A percentile compares a stretch with the other conserved stretches of the same genome.
Conservation (phyloP, 2,888 invertebrate genomes). For the Pyrrhia umbra region DNA sequence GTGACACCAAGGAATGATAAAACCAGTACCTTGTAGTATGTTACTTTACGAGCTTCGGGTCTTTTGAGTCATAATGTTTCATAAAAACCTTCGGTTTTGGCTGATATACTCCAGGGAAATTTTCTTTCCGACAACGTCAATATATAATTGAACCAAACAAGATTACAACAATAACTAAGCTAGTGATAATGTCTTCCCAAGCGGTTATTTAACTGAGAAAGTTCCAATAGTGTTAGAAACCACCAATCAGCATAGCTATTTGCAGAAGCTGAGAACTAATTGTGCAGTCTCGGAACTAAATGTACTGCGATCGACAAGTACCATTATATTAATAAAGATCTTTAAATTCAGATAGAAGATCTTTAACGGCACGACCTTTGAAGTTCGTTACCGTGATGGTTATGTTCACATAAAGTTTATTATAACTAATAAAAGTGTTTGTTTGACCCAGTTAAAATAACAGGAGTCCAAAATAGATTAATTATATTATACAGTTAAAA, state of each 20-base stretch:
- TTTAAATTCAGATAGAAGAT: conserved; percentile 17
- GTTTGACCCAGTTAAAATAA: conserved; percentile 10
- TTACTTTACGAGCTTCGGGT: conserved; percentile 57
- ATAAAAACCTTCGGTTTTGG: conserved; percentile 4
- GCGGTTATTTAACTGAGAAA: background rate
- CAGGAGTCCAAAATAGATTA: background rate
- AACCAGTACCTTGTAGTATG: conserved; percentile 66
- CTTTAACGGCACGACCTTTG: background rate
- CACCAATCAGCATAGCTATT: background rate
- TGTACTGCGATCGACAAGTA: background rate
- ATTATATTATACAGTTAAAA: too few species aligned
- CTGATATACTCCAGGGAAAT: background rate
- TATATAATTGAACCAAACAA: too few species aligned
- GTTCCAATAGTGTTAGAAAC: background rate
- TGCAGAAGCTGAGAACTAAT: background rate
- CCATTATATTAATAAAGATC: conserved; percentile 11
- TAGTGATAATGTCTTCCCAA: background rate
- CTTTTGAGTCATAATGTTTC: conserved; percentile 17
- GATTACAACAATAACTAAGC: too few species aligned
- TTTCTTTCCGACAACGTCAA: background rate
- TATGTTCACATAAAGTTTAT: conserved; percentile 39
- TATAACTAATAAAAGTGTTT: conserved; percentile 32
- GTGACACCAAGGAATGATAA: conserved; percentile 61
- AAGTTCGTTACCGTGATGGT: conserved; percentile 12
- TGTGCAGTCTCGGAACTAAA: background rate